phyloP scores from a whole-genome alignment of 2,888 invertebrate genomes.

The Linnaemya tessellans region DNA sequence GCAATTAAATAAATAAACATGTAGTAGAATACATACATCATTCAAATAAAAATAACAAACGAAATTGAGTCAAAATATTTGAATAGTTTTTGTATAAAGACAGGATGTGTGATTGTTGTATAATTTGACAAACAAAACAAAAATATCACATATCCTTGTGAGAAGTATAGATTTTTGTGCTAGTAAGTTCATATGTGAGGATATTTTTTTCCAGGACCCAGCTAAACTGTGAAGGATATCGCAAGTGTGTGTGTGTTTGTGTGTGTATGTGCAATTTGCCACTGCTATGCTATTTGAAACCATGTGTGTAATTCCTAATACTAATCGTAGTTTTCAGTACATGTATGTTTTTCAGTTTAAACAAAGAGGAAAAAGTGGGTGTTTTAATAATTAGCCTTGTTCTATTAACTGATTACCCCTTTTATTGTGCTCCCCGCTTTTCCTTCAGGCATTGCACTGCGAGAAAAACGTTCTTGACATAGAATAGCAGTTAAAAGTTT shows the following conservation, averaged over 20 bases:
- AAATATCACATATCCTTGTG: constrained; percentile 62
- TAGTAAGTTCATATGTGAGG: constrained; percentile 21
- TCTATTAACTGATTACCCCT: constrained; percentile 52
- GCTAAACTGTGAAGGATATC: background rate
- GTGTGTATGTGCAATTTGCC: constrained; percentile 24
- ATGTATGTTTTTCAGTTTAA: constrained; percentile 8
- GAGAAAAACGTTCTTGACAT: constrained; percentile 3
- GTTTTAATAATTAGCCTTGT: constrained; percentile 65
- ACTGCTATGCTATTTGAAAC: constrained; percentile 47
- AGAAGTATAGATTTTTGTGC: constrained; percentile 5
- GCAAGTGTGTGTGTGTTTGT: background rate
- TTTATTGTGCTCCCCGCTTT: background rate
- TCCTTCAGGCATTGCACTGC: constrained; percentile 5
- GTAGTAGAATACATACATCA: constrained; percentile 1
- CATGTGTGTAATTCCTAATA: constrained; percentile 47
- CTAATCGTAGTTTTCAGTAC: background rate
- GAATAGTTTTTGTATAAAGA: constrained; percentile 53
- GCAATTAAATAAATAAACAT: constrained; percentile 30
- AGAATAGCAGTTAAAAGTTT: no score
- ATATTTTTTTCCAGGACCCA: constrained; percentile 4
- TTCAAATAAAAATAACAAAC: constrained; percentile 19
- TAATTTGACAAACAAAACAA: constrained; percentile 59
- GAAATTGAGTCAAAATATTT: constrained; percentile 69
- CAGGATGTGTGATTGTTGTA: constrained; percentile 67
- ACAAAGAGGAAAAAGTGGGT: constrained; percentile 52